These are phyloP conservation scores for Meandrusa payeni DNA, from an alignment of 2,888 invertebrate species.

Conservation along the genomic window DNA sequence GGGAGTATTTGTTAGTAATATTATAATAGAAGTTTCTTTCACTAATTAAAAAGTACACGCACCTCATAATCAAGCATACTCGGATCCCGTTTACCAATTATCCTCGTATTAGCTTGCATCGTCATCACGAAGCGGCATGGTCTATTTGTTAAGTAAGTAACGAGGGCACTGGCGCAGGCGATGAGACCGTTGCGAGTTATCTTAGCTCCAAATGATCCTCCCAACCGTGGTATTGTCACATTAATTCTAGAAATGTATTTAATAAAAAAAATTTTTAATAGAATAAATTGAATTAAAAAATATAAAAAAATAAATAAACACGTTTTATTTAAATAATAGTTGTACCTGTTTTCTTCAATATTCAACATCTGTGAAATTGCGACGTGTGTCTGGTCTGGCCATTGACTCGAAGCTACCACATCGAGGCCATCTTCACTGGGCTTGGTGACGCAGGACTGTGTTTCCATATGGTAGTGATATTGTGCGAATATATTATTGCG, in stretches of 20 bases:
- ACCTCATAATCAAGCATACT: conserved; percentile 84
- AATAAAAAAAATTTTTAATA: too few species aligned
- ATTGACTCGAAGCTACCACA: conserved; percentile 80
- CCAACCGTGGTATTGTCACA: conserved; percentile 45
- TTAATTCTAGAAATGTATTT: conserved; percentile 52
- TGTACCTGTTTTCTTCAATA: conserved; percentile 79
- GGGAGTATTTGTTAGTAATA: too few species aligned
- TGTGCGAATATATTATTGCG: conserved; percentile 78
- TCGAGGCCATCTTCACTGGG: conserved; percentile 86
- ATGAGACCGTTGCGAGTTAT: conserved; percentile 81
- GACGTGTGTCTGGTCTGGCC: conserved; percentile 76
- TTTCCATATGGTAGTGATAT: conserved; percentile 87
- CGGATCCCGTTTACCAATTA: conserved; percentile 84
- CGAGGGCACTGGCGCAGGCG: conserved; percentile 85
- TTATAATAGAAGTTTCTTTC: too few species aligned
- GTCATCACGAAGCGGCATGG: conserved; percentile 87
- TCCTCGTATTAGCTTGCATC: conserved; percentile 86
- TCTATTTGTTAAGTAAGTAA: conserved; percentile 81
- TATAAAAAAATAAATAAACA: too few species aligned
- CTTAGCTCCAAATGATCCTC: conserved; percentile 86
- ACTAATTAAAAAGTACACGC: too few species aligned
- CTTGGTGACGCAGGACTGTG: conserved; percentile 77
- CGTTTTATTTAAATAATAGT: too few species aligned
- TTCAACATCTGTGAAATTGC: conserved; percentile 73
- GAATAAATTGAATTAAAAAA: too few species aligned